Conservation (phyloP, 2,113 vertebrate species). For the Xiphophorus hellerii region DNA sequence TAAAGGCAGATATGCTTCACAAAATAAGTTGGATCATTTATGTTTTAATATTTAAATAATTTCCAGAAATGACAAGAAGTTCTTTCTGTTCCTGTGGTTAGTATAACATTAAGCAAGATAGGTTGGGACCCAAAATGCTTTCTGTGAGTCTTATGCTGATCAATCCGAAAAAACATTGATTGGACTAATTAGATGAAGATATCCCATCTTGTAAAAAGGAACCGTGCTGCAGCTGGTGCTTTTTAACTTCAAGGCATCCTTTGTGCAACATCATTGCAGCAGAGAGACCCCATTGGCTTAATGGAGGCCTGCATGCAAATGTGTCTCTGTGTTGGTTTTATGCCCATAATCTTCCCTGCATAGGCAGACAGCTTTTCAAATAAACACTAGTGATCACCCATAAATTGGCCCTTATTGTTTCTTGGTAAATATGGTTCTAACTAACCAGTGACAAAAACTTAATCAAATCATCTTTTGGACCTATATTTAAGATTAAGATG, state of each 20-base stretch:
- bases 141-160: not conserved
- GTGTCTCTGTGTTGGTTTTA: constrained; percentile 11
- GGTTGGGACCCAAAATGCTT: not conserved
- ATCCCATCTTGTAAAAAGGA: not conserved
- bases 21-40: not conserved
- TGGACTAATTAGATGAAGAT: not conserved
- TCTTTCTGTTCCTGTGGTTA: not conserved
- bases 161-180: not conserved
- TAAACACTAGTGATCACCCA: not conserved
- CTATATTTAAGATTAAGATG: constrained; percentile 16
- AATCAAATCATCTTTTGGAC: not conserved
- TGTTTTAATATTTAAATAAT: not conserved
- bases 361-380: not conserved
- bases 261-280: too few relatives aligned
- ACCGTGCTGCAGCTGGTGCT: not conserved
- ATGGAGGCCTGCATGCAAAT: not conserved
- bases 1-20: not conserved
- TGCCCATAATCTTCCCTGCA: constrained; percentile 9
- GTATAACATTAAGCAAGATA: not conserved
- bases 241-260: not conserved
- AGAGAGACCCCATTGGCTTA: not conserved
- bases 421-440: not conserved
- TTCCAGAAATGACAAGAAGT: not conserved
- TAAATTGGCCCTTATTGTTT: not conserved
- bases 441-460: constrained; percentile 15